Evolutionary conservation across 2,888 invertebrate species (phyloP).

Genomic region (Cataglyphis rosenhaueri): DNA sequence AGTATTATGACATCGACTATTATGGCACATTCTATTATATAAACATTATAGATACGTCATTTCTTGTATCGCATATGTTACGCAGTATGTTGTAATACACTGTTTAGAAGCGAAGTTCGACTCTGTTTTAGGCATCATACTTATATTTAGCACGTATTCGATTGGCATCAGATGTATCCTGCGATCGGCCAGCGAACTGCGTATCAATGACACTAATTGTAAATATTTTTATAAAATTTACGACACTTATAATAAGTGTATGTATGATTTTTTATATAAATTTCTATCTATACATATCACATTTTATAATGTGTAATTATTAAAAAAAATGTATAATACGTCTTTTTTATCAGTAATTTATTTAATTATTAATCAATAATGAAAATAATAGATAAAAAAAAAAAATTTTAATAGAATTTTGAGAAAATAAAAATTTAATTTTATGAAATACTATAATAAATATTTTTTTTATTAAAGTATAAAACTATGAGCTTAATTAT

Average conservation of each 20-base stretch:
- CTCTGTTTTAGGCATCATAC: slow-evolving; percentile 66
- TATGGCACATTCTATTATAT: neutral
- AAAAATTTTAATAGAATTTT: neutral
- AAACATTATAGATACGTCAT: slow-evolving; percentile 1
- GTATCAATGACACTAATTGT: neutral
- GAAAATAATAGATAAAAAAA: neutral
- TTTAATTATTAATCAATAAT: neutral
- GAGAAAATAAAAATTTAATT: neutral
- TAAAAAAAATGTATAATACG: neutral
- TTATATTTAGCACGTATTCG: slow-evolving; percentile 70
- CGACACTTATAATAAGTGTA: neutral
- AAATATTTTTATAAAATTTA: neutral
- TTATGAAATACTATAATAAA: neutral
- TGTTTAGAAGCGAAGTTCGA: slow-evolving; percentile 61
- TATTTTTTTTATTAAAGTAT: neutral
- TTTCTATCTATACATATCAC: too few relatives aligned
- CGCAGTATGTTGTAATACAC: slow-evolving; percentile 59
- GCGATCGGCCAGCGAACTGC: slow-evolving; percentile 37
- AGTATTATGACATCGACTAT: slow-evolving; percentile 1
- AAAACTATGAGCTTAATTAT: neutral
- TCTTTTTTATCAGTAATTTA: neutral
- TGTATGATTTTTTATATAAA: neutral
- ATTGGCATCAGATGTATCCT: slow-evolving; percentile 45
- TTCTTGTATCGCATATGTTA: neutral
- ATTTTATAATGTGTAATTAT: neutral